Base-by-base conservation (phyloP, 1,140 invertebrate genomes). In the Euschistus heros region DNA sequence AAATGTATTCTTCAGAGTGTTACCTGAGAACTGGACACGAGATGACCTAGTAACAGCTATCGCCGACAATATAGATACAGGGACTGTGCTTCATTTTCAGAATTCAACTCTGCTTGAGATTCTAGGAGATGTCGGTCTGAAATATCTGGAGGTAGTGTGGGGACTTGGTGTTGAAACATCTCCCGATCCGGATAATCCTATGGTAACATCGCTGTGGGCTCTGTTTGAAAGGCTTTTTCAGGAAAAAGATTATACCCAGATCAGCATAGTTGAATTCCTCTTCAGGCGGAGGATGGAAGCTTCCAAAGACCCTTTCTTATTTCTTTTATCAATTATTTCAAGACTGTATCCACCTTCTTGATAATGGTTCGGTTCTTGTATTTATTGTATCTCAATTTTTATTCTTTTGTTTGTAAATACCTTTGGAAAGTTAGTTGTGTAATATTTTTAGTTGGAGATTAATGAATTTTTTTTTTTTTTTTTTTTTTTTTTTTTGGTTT, bases 131-230 rank as follows among this genome's bases (percentile, higher is more conserved):
- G 61, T 52, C n/a, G 65, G 65, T 37, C 33, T 66, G 5, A 33
- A 44, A 52, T 66, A 66, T 24, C 37, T 66, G 26, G 65, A 66
- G n/a, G 30, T 42, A 44, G 61, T 65, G 33, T 66, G 65, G 65
- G 47, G 30, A 17, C 27, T 66, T 20, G 22, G 30, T 4, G 59
- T 63, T 2, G 61, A 62, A 15, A n/a, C 47, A 13, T 20, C 24
- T 22, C 22, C 22, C 2, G 46, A 63, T 33, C 50, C 42, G 5
- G 65, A 63, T 15, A 61, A 44, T 17, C 44, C 65, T 17, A n/a
- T 63, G 13, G 64, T 66, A 17, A 66, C 55, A 0, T 66, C 65
- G 2, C 24, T 66, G 13, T 66, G 60, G 60, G 60, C 65, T 17
- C 30, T 66, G 1, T 63, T 62, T 33, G 65, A 66, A 17, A 60